Percentiles rank a stretch among this genome's conserved stretches.
phyloP scores from a whole-genome alignment of 2,888 invertebrate species.

The Calephelis perditalis region DNA sequence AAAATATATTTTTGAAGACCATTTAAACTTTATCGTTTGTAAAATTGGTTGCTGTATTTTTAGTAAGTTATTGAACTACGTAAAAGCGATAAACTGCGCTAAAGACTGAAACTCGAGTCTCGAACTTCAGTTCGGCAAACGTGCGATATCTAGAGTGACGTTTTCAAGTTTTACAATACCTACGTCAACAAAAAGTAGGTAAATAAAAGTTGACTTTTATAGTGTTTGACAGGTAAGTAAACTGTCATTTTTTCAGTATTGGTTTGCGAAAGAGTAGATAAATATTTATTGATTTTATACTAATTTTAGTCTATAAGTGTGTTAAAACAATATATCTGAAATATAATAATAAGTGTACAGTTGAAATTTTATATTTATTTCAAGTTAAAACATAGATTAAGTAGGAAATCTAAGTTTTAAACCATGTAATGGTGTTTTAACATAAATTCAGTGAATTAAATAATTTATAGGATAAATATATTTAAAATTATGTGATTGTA shows the following conservation, averaged over 20 bases:
- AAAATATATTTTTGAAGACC: too few species aligned
- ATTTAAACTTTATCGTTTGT: too few species aligned
- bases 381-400: not conserved
- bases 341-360: not conserved
- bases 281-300: constrained; percentile 20
- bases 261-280: constrained; percentile 33
- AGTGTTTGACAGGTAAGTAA: constrained; percentile 23
- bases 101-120: not conserved
- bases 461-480: not conserved
- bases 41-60: not conserved
- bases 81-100: constrained; percentile 3
- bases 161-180: not conserved
- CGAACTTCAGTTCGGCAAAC: constrained; percentile 5
- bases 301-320: constrained; percentile 9
- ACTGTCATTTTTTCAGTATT: constrained; percentile 12
- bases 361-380: not conserved
- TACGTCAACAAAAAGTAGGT: constrained; percentile 5
- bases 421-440: not conserved
- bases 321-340: not conserved
- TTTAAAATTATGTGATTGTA: not conserved
- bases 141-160: constrained; percentile 6
- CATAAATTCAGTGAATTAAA: constrained; percentile 8
- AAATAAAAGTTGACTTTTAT: constrained; percentile 8
- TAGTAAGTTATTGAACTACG: constrained; percentile 11
- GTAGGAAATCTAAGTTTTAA: not conserved